Conservation (phyloP, 1,140 invertebrate species). For the Myzus persicae region DNA sequence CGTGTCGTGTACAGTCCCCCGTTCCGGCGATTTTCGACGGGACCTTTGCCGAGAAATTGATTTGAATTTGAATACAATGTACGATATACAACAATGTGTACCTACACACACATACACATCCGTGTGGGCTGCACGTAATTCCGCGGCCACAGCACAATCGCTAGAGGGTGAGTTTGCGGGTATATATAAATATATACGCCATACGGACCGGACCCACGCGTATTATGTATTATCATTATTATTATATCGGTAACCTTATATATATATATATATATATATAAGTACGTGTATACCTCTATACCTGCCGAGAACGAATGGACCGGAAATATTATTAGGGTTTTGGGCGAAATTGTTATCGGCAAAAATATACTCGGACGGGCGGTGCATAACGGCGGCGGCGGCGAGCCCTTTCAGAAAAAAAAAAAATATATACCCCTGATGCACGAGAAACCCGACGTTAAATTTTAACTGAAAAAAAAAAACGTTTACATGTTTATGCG, state of each 20-base stretch:
- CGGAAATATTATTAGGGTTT: conserved; percentile 28
- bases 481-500: background rate
- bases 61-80: conserved; percentile 38
- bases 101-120: background rate
- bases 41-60: conserved; percentile 29
- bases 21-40: background rate
- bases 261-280: too few relatives aligned
- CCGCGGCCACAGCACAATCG: background rate
- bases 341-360: background rate
- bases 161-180: background rate
- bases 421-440: background rate
- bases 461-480: background rate
- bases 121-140: background rate
- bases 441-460: background rate
- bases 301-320: background rate
- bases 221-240: background rate
- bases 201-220: background rate
- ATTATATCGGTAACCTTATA: background rate
- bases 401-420: background rate
- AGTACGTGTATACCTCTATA: background rate
- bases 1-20: background rate
- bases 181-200: too few relatives aligned
- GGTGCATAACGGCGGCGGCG: background rate
- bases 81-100: background rate
- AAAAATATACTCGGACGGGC: background rate